Evolutionary conservation across 2,888 invertebrate species (phyloP), one percentile per base, ranked within the genome.

Genomic region (Ceratothoa steindachneri): DNA sequence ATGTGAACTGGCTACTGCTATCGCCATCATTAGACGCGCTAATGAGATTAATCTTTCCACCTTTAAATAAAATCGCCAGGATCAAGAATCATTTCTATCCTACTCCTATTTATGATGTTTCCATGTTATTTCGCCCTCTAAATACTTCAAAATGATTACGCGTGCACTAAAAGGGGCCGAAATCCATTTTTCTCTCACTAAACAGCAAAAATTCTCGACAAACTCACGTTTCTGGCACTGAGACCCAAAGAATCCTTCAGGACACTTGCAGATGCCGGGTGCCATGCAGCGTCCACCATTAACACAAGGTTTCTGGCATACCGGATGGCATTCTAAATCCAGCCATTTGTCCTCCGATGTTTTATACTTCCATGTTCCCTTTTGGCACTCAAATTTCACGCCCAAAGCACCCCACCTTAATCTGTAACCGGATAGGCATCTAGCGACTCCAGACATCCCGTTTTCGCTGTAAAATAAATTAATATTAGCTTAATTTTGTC

Each of bases 211-310:
- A n/a, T n/a, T n/a, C n/a, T n/a, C n/a, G n/a, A n/a, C n/a, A n/a
- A n/a, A n/a, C 70, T 70, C 31, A 70, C 70, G 70, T 60, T 30
- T 60, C 19, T 70, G 41, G 60, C 70, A 70, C 29, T 22, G 15
- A 7, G 19, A 53, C 15, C 70, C 70, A 60, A 60, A 70, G 60
- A 70, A 70, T 5, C 70, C 70, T 29, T 70, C 70, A 5, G 70
- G 29, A n/a, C 70, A 70, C 28, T 27, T 28, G 30, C 70, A 70
- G 30, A 60, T 70, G 30, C 30, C 19, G 28, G 70, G 70, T 0
- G 70, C 70, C 12, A 60, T 9, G 22, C 70, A 70, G n/a, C 55
- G 52, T n/a, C 70, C 70, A 9, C 70, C 70, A 30, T 70, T 70
- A 4, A 70, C 51, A 30, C 73, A 73, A 22, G 68, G 30, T 15